A percentile compares a stretch with the other conserved stretches of the same genome.
Conservation (phyloP, 23 tunicate species). For the Phallusia fumigata region DNA sequence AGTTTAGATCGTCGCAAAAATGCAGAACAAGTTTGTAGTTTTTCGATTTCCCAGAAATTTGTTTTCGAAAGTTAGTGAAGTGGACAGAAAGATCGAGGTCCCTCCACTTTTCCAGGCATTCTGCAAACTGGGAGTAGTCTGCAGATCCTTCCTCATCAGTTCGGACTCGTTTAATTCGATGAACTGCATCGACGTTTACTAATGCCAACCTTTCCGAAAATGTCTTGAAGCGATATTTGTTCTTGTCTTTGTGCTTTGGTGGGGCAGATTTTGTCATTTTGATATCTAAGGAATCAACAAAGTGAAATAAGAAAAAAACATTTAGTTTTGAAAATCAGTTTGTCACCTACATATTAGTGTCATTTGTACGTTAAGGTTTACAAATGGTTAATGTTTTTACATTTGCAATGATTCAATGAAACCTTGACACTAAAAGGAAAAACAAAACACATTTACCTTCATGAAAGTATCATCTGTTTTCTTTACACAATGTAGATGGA, state of each 20-base stretch:
- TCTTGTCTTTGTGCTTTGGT: constrained; percentile 68
- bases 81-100: constrained; percentile 59
- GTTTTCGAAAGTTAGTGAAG: constrained; percentile 30
- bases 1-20: constrained; percentile 39
- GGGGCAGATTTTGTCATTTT: constrained; percentile 64
- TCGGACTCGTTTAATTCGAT: constrained; percentile 26
- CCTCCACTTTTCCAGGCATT: constrained; percentile 71
- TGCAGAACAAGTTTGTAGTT: constrained; percentile 72
- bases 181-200: constrained; percentile 63
- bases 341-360: too few species aligned
- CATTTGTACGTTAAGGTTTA: too few species aligned
- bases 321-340: not conserved
- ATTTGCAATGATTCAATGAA: too few species aligned
- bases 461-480: too few species aligned
- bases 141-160: constrained; percentile 25
- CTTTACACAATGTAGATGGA: too few species aligned
- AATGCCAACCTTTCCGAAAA: constrained; percentile 66
- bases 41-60: constrained; percentile 35
- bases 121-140: constrained; percentile 40
- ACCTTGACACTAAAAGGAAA: too few species aligned
- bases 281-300: too few species aligned
- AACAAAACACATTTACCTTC: too few species aligned
- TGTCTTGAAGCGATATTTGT: constrained; percentile 61
- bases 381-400: too few species aligned
- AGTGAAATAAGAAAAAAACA: not conserved